Base-by-base conservation (phyloP, 1,140 invertebrate species). In the Zaprionus inermis region DNA sequence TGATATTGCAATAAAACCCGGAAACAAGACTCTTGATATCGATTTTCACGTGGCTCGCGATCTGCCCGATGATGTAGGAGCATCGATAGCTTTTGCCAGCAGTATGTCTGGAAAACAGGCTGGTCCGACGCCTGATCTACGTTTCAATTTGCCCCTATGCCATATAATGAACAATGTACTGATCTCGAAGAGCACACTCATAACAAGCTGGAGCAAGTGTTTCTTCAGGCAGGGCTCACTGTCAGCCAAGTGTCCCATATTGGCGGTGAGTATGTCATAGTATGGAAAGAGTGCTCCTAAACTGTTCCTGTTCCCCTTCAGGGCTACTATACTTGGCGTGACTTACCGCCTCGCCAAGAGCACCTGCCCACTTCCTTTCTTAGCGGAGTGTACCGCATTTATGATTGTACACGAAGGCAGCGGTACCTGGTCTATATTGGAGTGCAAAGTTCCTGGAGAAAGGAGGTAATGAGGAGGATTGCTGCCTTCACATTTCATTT, bases 151-250 rank as follows among this genome's bases (percentile, higher is more conserved):
- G 28, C 58, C 58, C 1, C 14, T 61, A 10, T 61, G 58, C 16
- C 28, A 61, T 1, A 20, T 61, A 9, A 49, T 61, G 24, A 61
- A 61, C 28, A 61, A 61, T 10, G 44, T 28, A 7, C 11, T 61
- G 28, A 51, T 32, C 28, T 14, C 44, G 5, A 61, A 61, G 41
- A 49, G 44, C 18, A 7, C n/a, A 4, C n/a, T 49, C 1, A 49
- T 61, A 34, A 61, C 58, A 28, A 61, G 51, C 11, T 49, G 14
- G n/a, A 2, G 41, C 1, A 49, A 34, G 28, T 51, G 38, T 30
- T 20, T 61, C 18, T 51, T 61, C 18, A 61, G 51, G 12, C 58
- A 61, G 28, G 44, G 58, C 6, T 46, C 28, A 16, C 28, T 61
- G 14, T 44, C 58, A 7, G 58, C 58, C 24, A 61, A 51, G 30